These are phyloP conservation scores for Peromyscus californicus DNA, from an alignment of 2,113 vertebrate genomes.

Conservation along the genomic window DNA sequence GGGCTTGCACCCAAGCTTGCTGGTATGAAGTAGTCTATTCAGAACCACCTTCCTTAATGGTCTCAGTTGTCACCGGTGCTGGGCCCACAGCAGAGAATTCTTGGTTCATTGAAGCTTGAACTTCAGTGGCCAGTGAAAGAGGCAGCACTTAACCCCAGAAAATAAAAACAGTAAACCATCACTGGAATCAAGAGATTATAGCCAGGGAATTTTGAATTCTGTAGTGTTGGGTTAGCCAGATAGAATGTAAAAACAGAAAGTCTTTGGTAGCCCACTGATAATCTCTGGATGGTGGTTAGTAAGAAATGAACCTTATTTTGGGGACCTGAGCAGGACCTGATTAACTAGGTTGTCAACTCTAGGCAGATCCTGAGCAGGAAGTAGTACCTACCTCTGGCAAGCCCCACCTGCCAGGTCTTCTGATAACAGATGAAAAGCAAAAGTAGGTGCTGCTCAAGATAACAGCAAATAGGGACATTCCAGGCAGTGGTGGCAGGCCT, in stretches of 20 bases:
- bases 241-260: neutral
- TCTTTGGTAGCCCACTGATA: neutral
- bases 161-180: neutral
- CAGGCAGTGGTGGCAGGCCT: neutral
- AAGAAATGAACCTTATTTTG: neutral
- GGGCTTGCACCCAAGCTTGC: neutral
- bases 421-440: neutral
- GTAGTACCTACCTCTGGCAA: neutral
- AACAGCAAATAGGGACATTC: neutral
- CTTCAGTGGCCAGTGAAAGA: neutral
- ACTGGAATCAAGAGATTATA: conserved; percentile 2
- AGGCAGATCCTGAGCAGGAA: neutral
- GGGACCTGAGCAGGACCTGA: neutral
- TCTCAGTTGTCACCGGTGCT: neutral
- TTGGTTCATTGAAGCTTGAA: neutral
- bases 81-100: neutral
- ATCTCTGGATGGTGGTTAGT: neutral
- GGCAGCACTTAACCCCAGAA: neutral
- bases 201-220: neutral
- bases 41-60: neutral
- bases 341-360: neutral
- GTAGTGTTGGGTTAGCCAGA: neutral
- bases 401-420: neutral
- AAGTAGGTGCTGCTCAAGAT: neutral
- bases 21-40: neutral